phyloP scores from a whole-genome alignment of 2,113 vertebrate genomes.

The Malaclemys terrapin region DNA sequence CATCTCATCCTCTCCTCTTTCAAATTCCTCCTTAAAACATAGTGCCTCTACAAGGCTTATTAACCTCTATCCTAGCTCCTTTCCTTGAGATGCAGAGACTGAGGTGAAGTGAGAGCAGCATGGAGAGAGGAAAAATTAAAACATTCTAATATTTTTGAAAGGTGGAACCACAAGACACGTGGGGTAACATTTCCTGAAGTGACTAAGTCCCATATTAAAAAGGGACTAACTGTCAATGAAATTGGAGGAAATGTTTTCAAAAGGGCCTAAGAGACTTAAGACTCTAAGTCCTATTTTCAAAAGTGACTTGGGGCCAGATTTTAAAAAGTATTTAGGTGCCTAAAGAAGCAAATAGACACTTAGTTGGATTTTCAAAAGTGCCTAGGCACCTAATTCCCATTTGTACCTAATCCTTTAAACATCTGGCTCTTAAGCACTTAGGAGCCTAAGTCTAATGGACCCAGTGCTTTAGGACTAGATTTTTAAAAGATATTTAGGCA shows the following conservation, averaged over 20 bases:
- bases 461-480: neutral
- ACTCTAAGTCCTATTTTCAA: neutral
- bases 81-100: neutral
- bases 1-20: neutral
- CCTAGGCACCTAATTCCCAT: neutral
- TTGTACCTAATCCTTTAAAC: neutral
- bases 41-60: neutral
- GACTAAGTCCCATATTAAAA: neutral
- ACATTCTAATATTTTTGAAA: neutral
- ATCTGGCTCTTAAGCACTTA: neutral
- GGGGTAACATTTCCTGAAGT: neutral
- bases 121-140: neutral
- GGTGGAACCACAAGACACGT: neutral
- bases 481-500: no score
- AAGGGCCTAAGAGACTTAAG: neutral
- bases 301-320: neutral
- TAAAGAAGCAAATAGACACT: neutral
- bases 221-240: neutral
- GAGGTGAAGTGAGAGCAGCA: neutral
- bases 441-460: neutral
- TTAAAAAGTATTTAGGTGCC: neutral
- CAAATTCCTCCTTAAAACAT: conserved; percentile 2
- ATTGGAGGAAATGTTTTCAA: neutral
- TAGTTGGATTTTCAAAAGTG: neutral
- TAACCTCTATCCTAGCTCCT: neutral